These are phyloP conservation scores for Oreonectes daqikongensis DNA, from an alignment of 2,797 vertebrate species.

Conservation along the genomic window DNA sequence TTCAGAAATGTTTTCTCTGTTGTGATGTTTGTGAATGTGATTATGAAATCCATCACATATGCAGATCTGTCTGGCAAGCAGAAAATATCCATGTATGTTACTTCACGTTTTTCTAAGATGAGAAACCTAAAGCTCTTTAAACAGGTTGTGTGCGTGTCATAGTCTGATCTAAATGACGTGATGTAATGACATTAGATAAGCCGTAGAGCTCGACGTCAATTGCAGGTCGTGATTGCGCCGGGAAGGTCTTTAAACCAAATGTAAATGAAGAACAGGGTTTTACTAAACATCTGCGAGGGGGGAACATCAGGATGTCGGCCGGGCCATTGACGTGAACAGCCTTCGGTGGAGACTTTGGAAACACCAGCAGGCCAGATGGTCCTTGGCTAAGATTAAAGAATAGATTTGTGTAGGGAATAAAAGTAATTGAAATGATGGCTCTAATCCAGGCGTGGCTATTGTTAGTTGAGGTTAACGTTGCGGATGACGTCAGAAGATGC, in stretches of 20 bases:
- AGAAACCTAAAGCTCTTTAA: conserved; percentile 24
- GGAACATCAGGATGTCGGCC: conserved; percentile 13
- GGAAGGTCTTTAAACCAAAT: conserved; percentile 2
- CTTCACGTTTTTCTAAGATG: conserved; percentile 1
- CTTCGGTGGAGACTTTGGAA: conserved; percentile 50
- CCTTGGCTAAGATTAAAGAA: conserved; percentile 76
- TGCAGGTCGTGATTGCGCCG: conserved; percentile 22
- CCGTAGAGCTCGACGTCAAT: conserved; percentile 27
- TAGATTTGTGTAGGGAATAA: conserved; percentile 77
- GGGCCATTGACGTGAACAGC: conserved; percentile 33
- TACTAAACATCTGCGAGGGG: conserved; percentile 61
- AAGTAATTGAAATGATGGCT: conserved; percentile 79
- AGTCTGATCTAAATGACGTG: conserved; percentile 23
- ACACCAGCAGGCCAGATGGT: conserved; percentile 72
- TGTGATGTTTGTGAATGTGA: conserved; percentile 52
- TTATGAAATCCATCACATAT: conserved; percentile 49
- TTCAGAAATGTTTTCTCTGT: conserved; percentile 41
- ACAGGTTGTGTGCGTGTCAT: conserved; percentile 33
- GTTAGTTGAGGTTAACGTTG: conserved; percentile 62
- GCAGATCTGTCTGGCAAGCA: conserved; percentile 8
- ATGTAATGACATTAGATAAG: conserved; percentile 30
- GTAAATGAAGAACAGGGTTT: conserved; percentile 40
- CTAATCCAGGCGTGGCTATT: conserved; percentile 77
- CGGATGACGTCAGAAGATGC: conserved; percentile 66
- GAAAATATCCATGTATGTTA: conserved; percentile 12